Evolutionary conservation across 1,140 invertebrate species (phyloP).

Genomic region (Matsumurasca onukii): DNA sequence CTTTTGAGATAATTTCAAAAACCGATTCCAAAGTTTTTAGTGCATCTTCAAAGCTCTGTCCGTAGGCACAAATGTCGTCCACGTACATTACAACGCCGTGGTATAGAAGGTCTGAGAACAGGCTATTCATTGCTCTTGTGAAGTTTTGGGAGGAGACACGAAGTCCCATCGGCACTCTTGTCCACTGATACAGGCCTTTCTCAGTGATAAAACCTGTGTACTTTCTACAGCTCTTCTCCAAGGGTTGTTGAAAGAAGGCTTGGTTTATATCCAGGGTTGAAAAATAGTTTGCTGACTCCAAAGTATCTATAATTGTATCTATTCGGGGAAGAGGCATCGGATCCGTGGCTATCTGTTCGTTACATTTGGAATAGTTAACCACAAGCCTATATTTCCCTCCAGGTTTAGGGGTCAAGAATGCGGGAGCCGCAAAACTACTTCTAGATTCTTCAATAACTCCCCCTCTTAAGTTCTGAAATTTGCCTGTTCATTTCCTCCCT

Average conservation of each 20-base stretch:
- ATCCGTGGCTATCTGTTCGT: background rate
- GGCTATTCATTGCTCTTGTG: background rate
- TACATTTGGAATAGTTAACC: background rate
- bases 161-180: constrained; percentile 7
- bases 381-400: background rate
- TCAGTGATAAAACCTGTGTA: background rate
- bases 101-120: background rate
- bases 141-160: background rate
- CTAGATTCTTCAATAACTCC: constrained; percentile 6
- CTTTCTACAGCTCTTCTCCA: background rate
- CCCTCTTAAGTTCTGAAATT: background rate
- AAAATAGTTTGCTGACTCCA: background rate
- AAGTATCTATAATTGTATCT: background rate
- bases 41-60: background rate
- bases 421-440: background rate
- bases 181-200: constrained; percentile 1
- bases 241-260: background rate
- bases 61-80: background rate
- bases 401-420: background rate
- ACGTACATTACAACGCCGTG: background rate
- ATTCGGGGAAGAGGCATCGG: background rate
- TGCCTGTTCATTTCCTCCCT: background rate
- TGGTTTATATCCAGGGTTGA: background rate
- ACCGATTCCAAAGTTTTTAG: background rate
- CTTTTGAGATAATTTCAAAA: background rate